These are phyloP conservation scores for Kryptolebias ocellatus DNA, from an alignment of 2,797 vertebrate species.

Conservation along the genomic window DNA sequence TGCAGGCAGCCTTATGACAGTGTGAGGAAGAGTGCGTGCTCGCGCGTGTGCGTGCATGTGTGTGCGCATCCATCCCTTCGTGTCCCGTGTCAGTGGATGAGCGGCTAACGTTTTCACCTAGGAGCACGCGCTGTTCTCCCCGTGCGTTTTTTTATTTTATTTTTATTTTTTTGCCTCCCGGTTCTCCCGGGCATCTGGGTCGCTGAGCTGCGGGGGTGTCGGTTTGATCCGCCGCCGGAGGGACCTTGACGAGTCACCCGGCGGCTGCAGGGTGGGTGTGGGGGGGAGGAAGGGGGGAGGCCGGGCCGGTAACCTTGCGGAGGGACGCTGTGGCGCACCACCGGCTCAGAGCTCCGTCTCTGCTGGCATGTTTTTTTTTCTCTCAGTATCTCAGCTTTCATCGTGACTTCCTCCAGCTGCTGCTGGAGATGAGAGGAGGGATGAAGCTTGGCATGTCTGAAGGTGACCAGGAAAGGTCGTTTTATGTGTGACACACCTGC, in stretches of 20 bases:
- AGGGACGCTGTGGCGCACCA: conserved; percentile 75
- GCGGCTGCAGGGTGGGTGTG: conserved; percentile 28
- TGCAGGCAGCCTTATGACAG: conserved; percentile 52
- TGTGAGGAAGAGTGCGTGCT: conserved; percentile 27
- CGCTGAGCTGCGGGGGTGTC: conserved; percentile 24
- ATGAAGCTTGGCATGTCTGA: conserved; percentile 71
- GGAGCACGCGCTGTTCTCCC: conserved; percentile 15
- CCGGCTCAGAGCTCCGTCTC: neutral
- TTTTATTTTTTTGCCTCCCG: conserved; percentile 1
- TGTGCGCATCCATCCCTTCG: conserved; percentile 12
- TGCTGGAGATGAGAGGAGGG: conserved; percentile 27
- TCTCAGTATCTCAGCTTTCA: conserved; percentile 17
- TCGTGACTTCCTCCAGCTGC: conserved; percentile 30
- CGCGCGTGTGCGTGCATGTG: conserved; percentile 11
- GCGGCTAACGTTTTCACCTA: conserved; percentile 19
- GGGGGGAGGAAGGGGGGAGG: conserved; percentile 45
- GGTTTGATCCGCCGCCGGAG: conserved; percentile 45
- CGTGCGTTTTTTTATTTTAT: no score
- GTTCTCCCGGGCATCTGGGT: conserved; percentile 21
- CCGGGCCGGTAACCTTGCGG: conserved; percentile 82
- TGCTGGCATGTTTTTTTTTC: no score
- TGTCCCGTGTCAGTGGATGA: conserved; percentile 29
- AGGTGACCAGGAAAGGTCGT: conserved; percentile 85
- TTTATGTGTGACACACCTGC: conserved; percentile 63
- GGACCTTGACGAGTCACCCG: conserved; percentile 44